phyloP scores from a whole-genome alignment of 1,140 invertebrate species.

The Chelonus insularis region DNA sequence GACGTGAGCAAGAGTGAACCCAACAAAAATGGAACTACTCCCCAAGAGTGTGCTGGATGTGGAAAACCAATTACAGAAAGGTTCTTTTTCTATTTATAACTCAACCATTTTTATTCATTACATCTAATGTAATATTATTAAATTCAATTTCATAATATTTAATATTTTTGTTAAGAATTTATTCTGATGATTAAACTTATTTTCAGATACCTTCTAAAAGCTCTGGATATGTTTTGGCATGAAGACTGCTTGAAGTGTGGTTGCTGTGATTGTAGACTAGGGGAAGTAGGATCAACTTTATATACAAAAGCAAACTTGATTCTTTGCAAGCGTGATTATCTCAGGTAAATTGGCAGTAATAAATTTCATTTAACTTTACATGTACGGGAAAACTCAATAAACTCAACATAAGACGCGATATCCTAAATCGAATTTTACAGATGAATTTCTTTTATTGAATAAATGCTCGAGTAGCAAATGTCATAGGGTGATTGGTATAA shows the following conservation, averaged over 20 bases:
- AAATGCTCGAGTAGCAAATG: slow-evolving; percentile 13
- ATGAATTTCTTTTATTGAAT: slow-evolving; percentile 35
- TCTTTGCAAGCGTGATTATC: slow-evolving; percentile 90
- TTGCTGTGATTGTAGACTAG: slow-evolving; percentile 88
- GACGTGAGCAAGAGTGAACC: slow-evolving; percentile 61
- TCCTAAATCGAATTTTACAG: slow-evolving; percentile 47
- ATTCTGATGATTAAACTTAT: background rate
- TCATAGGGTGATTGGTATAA: slow-evolving; percentile 14
- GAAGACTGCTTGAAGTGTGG: slow-evolving; percentile 93
- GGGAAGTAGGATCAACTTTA: slow-evolving; percentile 88
- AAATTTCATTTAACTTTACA: slow-evolving; percentile 8
- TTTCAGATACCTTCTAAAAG: slow-evolving; percentile 71
- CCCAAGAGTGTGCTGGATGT: slow-evolving; percentile 74
- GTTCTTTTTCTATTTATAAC: slow-evolving; percentile 36
- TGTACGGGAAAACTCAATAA: background rate
- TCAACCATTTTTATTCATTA: background rate
- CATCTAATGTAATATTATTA: background rate
- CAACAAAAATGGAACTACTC: slow-evolving; percentile 48
- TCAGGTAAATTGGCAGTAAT: slow-evolving; percentile 72
- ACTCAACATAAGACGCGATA: slow-evolving; percentile 9
- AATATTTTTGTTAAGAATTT: no score
- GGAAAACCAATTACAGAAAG: slow-evolving; percentile 76
- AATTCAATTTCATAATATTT: no score
- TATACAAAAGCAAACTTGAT: slow-evolving; percentile 92
- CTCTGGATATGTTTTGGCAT: slow-evolving; percentile 89